phyloP scores from a whole-genome alignment of 2,113 vertebrate genomes.

The Xenus cinereus region DNA sequence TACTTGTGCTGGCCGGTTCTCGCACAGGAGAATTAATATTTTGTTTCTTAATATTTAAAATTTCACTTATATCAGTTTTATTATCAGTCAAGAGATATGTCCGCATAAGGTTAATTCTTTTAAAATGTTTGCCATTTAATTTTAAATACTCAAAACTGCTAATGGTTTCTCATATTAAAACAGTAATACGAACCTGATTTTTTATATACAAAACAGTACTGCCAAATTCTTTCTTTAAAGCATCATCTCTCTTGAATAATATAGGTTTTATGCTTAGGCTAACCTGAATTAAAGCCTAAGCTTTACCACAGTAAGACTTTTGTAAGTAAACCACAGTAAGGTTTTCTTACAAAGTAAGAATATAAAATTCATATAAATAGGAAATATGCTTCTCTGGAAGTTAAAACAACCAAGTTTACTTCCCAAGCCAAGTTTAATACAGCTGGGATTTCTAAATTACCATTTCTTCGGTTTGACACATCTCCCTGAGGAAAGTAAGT shows the following conservation, averaged over 20 bases:
- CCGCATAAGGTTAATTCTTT: not conserved
- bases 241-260: not conserved
- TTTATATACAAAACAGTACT: not conserved
- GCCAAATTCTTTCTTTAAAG: not conserved
- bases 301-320: too few relatives aligned
- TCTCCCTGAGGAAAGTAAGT: not conserved
- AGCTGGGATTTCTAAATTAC: constrained; percentile 1
- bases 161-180: not conserved
- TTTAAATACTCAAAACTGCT: constrained; percentile 13
- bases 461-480: not conserved
- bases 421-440: not conserved
- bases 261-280: not conserved
- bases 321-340: not conserved
- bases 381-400: not conserved
- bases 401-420: not conserved
- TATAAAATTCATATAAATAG: not conserved
- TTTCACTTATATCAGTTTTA: not conserved
- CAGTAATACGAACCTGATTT: not conserved
- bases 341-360: not conserved
- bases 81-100: not conserved
- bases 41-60: not conserved
- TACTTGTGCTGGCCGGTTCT: not conserved
- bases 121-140: not conserved
- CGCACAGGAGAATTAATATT: not conserved
- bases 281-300: not conserved